Base-by-base conservation (phyloP, 1,140 invertebrate species). In the Frieseomelitta varia region DNA sequence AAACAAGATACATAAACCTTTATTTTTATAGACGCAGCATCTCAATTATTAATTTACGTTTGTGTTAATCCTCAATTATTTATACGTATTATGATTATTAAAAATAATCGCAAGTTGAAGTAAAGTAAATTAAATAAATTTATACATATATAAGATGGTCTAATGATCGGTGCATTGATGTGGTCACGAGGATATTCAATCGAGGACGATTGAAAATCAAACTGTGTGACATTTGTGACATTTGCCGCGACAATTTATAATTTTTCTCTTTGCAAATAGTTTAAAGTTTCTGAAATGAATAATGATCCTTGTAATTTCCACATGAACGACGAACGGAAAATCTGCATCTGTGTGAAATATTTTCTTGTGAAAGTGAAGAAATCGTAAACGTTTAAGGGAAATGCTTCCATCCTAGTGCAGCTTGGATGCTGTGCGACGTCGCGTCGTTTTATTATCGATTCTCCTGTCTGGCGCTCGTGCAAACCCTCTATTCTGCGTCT, bases 371-470 rank as follows among this genome's bases (percentile, higher is more conserved):
- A 51, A 81, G 61, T 12, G 17, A 55, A 47, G 27, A 79, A 73
- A 65, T 34, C 17, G 51, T 73, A 78, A 88, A 81, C 63, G 39
- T 81, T n/a, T 68, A 79, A 77, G 61, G 39, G 75, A 84, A 84
- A 74, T 19, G 47, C 34, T 73, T 72, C 19, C 27, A 39, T 47
- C 11, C 55, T 65, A 69, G 83, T 61, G 69, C 81, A 87, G 85
- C 87, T 90, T 30, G 92, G 92, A 93, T 93, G 92, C 92, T 93
- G 92, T 90, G 92, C 92, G 91, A 84, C 90, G 88, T 81, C 88
- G 90, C 89, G 86, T 85, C 88, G 92, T 92, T 92, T 92, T 93
- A 93, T 92, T 93, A 93, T 93, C 92, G 92, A 93, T 93, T 93
- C 65, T 80, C 79, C 65, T 73, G 90, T 91, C 89, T 90, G 88